Conservation (phyloP, 1,140 invertebrate genomes). For the Atta cephalotes region DNA sequence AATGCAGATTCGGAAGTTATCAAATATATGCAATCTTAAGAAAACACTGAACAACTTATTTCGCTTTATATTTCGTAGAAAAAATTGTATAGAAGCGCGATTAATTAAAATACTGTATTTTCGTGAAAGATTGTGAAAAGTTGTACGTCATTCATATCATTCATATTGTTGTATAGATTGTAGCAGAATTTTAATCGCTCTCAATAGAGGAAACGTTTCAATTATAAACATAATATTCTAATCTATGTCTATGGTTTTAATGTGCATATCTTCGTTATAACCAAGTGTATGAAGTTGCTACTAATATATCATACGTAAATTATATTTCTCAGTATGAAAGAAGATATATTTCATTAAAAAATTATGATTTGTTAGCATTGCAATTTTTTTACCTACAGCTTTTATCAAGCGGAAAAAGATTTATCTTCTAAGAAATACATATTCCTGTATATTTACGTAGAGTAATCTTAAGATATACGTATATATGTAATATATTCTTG, state of each 20-base stretch:
- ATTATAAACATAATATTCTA: not conserved
- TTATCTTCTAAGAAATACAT: too few species aligned
- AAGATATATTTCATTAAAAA: constrained; percentile 13
- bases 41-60: not conserved
- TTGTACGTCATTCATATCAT: not conserved
- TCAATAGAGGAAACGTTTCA: constrained; percentile 15
- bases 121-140: not conserved
- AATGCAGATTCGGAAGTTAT: constrained; percentile 6
- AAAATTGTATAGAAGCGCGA: constrained; percentile 8
- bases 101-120: not conserved
- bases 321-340: not conserved
- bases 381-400: not conserved
- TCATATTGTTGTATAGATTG: not conserved
- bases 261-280: constrained; percentile 24
- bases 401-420: not conserved
- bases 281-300: constrained; percentile 14
- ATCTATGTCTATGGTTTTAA: too few species aligned
- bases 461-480: constrained; percentile 3
- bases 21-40: not conserved
- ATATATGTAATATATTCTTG: constrained; percentile 36
- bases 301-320: constrained; percentile 37
- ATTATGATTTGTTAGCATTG: constrained; percentile 3
- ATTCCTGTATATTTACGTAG: constrained; percentile 30
- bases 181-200: not conserved
- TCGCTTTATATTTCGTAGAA: not conserved